Percentiles rank a stretch among this genome's conserved stretches.
These are phyloP conservation scores for Julus scandinavius DNA, from an alignment of 2,888 invertebrate species.

Conservation along the genomic window DNA sequence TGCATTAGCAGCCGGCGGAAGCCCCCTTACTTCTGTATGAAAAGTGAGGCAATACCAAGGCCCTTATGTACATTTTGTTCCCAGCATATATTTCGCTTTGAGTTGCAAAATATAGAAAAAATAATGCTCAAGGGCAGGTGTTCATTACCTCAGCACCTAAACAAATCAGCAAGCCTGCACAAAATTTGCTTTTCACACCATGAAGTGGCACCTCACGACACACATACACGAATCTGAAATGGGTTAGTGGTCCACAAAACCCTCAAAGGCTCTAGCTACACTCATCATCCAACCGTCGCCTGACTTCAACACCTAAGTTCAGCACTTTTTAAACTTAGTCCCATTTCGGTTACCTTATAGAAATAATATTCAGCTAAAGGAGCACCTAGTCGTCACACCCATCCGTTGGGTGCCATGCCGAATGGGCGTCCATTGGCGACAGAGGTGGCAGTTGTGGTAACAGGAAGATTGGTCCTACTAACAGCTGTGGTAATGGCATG, in stretches of 20 bases:
- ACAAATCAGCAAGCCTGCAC: neutral
- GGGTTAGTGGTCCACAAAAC: conserved; percentile 49
- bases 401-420: conserved; percentile 59
- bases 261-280: conserved; percentile 18
- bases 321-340: neutral
- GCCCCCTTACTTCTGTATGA: neutral
- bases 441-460: conserved; percentile 55
- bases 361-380: conserved; percentile 9
- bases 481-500: conserved; percentile 58
- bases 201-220: neutral
- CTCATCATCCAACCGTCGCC: neutral
- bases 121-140: neutral
- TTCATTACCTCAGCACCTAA: neutral
- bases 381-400: conserved; percentile 53
- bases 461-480: conserved; percentile 57
- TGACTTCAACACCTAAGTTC: neutral
- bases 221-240: conserved; percentile 39
- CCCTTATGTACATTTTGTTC: conserved; percentile 24
- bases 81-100: conserved; percentile 7
- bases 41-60: neutral
- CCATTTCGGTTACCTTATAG: neutral
- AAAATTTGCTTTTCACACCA: conserved; percentile 17
- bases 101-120: neutral
- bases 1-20: conserved; percentile 19
- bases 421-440: conserved; percentile 56